Evolutionary conservation across 2,113 vertebrate genomes (phyloP).

Genomic region (Xenopus laevis): DNA sequence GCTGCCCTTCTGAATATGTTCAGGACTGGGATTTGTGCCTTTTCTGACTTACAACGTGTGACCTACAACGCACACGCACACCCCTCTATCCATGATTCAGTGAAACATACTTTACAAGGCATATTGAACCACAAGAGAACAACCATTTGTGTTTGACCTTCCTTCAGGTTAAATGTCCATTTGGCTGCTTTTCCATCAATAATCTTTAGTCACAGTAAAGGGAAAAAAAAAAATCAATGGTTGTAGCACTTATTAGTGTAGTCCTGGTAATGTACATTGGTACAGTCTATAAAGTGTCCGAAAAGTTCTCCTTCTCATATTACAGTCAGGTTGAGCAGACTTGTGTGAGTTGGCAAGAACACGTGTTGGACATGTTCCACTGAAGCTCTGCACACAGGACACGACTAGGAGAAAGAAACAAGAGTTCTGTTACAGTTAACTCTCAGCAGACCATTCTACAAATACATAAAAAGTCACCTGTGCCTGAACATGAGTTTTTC

Average conservation of each 20-base stretch:
- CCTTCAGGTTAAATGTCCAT: not conserved
- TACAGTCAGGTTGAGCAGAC: conserved; percentile 85
- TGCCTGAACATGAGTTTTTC: not conserved
- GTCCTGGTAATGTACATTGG: conserved; percentile 50
- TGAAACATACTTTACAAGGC: not conserved
- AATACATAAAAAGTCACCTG: too few species aligned
- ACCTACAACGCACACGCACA: too few species aligned
- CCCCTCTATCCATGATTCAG: too few species aligned
- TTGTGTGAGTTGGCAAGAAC: conserved; percentile 93
- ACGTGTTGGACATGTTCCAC: conserved; percentile 93
- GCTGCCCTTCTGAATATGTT: too few species aligned
- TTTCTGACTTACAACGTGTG: too few species aligned
- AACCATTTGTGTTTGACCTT: not conserved
- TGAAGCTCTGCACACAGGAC: conserved; percentile 87
- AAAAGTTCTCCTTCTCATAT: conserved; percentile 55
- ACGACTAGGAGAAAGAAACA: conserved; percentile 64
- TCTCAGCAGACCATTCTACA: too few species aligned
- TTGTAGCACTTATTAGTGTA: conserved; percentile 55
- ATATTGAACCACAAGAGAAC: not conserved
- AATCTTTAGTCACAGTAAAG: conserved; percentile 47
- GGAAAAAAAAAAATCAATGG: conserved; percentile 34
- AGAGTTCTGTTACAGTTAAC: not conserved
- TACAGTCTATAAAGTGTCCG: conserved; percentile 22
- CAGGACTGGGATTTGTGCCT: too few species aligned
- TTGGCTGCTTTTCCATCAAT: not conserved